These are phyloP conservation scores for Athene noctua DNA, from an alignment of 2,113 vertebrate species.

Conservation along the genomic window DNA sequence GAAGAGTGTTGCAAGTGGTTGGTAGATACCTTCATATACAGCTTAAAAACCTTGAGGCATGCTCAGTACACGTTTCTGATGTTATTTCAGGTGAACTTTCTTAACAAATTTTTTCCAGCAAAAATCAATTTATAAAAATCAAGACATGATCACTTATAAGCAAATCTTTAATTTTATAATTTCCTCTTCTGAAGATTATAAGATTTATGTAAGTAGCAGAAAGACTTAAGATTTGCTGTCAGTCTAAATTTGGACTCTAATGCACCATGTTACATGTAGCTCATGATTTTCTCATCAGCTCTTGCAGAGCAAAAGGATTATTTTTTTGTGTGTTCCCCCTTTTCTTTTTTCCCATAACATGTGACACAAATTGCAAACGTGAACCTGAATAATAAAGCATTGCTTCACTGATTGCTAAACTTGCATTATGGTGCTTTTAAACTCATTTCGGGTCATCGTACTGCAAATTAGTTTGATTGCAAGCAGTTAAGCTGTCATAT, in stretches of 20 bases:
- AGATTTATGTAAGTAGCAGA: background rate
- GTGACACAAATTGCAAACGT: conserved; percentile 44
- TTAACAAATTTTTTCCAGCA: background rate
- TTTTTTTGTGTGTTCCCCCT: background rate
- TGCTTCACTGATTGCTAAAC: conserved; percentile 67
- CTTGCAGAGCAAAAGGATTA: background rate
- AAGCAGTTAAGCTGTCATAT: conserved; percentile 69
- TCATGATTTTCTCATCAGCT: background rate
- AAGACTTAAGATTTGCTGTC: background rate
- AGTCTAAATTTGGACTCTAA: background rate
- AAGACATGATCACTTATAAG: background rate
- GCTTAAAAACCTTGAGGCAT: background rate
- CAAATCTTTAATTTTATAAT: background rate
- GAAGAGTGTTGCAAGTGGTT: background rate
- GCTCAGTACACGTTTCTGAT: background rate
- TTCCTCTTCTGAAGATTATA: background rate
- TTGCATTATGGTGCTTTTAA: conserved; percentile 66
- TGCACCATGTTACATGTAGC: background rate
- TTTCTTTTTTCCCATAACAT: background rate
- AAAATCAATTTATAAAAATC: background rate
- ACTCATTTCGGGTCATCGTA: conserved; percentile 65
- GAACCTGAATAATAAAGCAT: conserved; percentile 62
- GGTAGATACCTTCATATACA: background rate
- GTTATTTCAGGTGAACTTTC: background rate
- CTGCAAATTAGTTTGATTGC: conserved; percentile 71